phyloP scores from a whole-genome alignment of 2,797 vertebrate species.

The Acanthornis magna region DNA sequence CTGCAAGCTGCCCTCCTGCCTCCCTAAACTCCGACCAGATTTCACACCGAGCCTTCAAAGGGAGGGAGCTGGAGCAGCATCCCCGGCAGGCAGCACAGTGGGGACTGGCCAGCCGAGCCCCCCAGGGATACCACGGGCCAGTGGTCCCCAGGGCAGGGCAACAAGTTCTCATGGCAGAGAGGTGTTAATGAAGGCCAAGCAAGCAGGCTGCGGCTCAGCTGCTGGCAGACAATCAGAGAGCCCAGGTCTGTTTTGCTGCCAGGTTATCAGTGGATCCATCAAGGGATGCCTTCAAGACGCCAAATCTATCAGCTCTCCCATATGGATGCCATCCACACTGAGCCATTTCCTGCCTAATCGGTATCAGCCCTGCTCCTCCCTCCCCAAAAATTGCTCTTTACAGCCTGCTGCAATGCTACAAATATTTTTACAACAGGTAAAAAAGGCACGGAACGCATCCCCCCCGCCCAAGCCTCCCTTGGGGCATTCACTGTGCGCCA shows the following conservation, averaged over 20 bases:
- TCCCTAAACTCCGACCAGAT: slow-evolving; percentile 63
- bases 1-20: slow-evolving; percentile 29
- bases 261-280: slow-evolving; percentile 70
- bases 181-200: slow-evolving; percentile 26
- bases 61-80: not conserved
- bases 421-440: slow-evolving; percentile 56
- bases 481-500: accelerated
- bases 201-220: slow-evolving; percentile 32
- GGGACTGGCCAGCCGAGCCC: not conserved
- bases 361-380: slow-evolving; percentile 40
- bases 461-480: accelerated
- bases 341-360: slow-evolving; percentile 67
- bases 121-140: not conserved
- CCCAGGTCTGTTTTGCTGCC: slow-evolving; percentile 58
- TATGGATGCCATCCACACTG: slow-evolving; percentile 66
- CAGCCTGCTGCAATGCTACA: slow-evolving; percentile 9
- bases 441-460: not conserved
- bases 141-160: not conserved
- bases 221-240: slow-evolving; percentile 62
- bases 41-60: slow-evolving; percentile 52
- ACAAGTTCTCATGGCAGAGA: slow-evolving; percentile 17
- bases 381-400: not conserved
- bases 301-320: slow-evolving; percentile 70
- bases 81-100: not conserved
- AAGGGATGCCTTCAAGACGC: slow-evolving; percentile 64